phyloP scores from a whole-genome alignment of 2,113 vertebrate genomes.

The Amphiprion percula region DNA sequence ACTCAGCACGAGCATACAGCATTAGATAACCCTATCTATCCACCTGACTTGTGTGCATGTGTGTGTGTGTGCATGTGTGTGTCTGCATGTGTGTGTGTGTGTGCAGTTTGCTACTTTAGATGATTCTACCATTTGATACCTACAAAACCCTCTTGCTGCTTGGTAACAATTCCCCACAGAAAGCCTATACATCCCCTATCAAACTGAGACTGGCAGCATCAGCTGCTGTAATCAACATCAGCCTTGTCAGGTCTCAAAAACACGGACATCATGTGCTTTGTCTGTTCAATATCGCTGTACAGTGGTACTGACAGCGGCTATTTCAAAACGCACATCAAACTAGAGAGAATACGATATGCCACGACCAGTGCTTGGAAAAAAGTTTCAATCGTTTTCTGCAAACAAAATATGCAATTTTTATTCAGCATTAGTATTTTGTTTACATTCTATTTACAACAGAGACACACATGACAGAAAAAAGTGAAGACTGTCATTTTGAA shows the following conservation, averaged over 20 bases:
- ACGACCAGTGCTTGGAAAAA: background rate
- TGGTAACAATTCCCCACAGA: conserved; percentile 71
- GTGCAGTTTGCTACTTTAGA: conserved; percentile 70
- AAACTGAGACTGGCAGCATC: conserved; percentile 54
- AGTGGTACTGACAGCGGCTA: background rate
- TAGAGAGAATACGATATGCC: background rate
- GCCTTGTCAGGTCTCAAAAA: conserved; percentile 22
- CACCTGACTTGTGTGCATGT: conserved; percentile 36
- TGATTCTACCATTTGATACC: conserved; percentile 78
- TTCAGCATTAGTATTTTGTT: conserved; percentile 82
- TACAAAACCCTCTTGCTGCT: conserved; percentile 61
- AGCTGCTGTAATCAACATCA: conserved; percentile 33
- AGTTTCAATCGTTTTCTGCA: conserved; percentile 60
- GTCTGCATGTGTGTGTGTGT: conserved; percentile 39
- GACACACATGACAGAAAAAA: conserved; percentile 64
- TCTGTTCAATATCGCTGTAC: background rate
- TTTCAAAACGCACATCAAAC: too few relatives aligned
- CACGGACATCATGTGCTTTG: background rate
- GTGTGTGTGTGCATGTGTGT: conserved; percentile 30
- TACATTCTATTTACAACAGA: conserved; percentile 83
- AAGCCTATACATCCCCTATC: conserved; percentile 68
- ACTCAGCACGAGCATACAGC: conserved; percentile 67
- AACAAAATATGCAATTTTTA: conserved; percentile 82
- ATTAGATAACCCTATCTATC: conserved; percentile 74
- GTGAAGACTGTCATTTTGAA: conserved; percentile 45